Evolutionary conservation across 2,888 invertebrate genomes (phyloP), one percentile per base, ranked within the genome.

Genomic region (Cephonodes hylas): DNA sequence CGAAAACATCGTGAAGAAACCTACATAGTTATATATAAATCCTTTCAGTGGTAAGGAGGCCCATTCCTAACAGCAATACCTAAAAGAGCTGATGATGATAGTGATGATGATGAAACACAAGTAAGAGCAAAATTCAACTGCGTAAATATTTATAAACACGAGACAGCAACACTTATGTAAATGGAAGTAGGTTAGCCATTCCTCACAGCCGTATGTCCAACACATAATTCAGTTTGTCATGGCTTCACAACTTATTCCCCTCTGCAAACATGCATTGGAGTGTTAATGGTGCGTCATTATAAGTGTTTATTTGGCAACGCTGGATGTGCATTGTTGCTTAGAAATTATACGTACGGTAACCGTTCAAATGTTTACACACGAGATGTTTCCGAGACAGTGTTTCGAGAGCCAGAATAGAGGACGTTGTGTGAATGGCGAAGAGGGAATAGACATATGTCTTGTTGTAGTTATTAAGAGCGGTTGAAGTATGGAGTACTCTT

Each of bases 241-340:
- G 59, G 42, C 58, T 66, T 75, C 72, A 76, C 65, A 79, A 74
- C 77, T 70, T 76, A 76, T 73, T 75, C 76, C 80, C 80, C 75
- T 66, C 58, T 69, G 78, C 70, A 80, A 81, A 81, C 79, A 81
- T 70, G 72, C 73, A 75, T 71, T 63, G 65, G 75, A 80, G 82
- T 83, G 84, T 79, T 82, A 80, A 84, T 82, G 75, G 75, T 67
- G 66, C 77, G 77, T 77, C 77, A 74, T 76, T 74, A 78, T 67
- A 69, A 60, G 58, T 59, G 58, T 59, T 59, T 59, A 60, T 60
- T 48, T 60, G 53, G 18, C 31, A 10, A 46, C 23, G 23, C 8
- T 8, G 38, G 38, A 38, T 38, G 44, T 53, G 53, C 53, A 53
- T 53, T 53, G 53, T 27, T 53, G 53, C 27, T 53, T 31, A 53